These are phyloP conservation scores for Crocidura indochinensis DNA, from an alignment of 2,797 vertebrate genomes.

Conservation along the genomic window DNA sequence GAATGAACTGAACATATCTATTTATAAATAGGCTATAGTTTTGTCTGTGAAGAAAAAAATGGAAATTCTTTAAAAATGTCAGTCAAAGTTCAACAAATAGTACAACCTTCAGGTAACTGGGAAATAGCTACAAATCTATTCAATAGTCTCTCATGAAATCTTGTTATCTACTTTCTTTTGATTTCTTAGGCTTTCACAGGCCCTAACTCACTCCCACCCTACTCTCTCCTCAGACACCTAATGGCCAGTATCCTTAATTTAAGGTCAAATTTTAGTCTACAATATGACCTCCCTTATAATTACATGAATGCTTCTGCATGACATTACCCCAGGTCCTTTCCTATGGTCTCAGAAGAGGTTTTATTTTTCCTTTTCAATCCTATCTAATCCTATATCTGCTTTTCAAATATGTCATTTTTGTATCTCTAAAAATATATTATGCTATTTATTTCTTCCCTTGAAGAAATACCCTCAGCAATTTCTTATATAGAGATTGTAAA, in stretches of 20 bases:
- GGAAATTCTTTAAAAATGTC: neutral
- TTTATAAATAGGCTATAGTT: neutral
- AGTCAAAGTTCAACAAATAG: neutral
- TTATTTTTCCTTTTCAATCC: neutral
- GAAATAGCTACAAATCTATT: neutral
- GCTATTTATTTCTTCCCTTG: neutral
- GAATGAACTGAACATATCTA: neutral
- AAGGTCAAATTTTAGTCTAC: neutral
- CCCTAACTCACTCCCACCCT: no score
- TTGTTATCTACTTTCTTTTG: neutral
- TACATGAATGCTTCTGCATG: neutral
- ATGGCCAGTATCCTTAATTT: neutral
- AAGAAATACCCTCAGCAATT: no score
- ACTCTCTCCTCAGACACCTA: neutral
- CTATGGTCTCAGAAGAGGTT: neutral
- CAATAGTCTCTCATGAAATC: neutral
- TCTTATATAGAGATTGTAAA: neutral
- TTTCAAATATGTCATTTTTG: neutral
- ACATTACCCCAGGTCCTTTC: neutral
- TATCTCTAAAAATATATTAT: neutral
- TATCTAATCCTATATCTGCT: neutral
- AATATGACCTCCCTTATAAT: neutral
- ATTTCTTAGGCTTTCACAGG: neutral
- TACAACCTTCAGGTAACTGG: neutral
- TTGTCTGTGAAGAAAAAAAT: neutral